A percentile compares a stretch with the other conserved stretches of the same genome.
Evolutionary conservation across 2,797 vertebrate genomes (phyloP).

Genomic region (Danio choprae): DNA sequence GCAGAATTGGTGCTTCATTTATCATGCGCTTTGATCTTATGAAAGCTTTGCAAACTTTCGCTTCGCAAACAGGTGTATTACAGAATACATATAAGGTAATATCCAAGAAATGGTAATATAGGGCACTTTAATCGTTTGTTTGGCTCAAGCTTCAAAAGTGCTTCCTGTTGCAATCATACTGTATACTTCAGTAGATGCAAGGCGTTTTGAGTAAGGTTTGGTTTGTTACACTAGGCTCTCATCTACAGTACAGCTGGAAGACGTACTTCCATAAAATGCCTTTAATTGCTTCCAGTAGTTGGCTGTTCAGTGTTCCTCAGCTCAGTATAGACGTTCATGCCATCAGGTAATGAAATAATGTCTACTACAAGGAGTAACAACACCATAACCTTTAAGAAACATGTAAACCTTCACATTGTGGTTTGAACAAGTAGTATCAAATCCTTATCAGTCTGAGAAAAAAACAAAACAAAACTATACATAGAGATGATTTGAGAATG

Average conservation of each 20-base stretch:
- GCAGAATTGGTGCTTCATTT: too few relatives aligned
- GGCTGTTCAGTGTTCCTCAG: constrained; percentile 45
- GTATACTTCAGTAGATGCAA: neutral
- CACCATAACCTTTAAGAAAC: neutral
- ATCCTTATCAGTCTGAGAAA: neutral
- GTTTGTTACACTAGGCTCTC: constrained; percentile 54
- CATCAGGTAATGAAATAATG: constrained; percentile 21
- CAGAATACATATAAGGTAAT: neutral
- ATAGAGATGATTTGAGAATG: constrained; percentile 5
- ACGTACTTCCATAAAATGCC: constrained; percentile 56
- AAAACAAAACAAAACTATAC: neutral
- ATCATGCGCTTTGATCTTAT: neutral
- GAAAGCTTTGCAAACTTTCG: neutral
- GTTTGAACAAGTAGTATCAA: neutral
- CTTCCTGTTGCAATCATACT: neutral
- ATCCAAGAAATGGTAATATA: neutral
- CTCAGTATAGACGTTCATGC: neutral
- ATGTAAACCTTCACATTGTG: neutral
- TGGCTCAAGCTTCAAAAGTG: neutral
- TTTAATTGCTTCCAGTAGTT: constrained; percentile 69
- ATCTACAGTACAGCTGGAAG: constrained; percentile 60
- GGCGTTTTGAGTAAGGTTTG: constrained; percentile 42
- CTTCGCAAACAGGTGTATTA: neutral
- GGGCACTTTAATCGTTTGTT: neutral
- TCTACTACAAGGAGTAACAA: constrained; percentile 14